Percentiles rank a stretch among this genome's conserved stretches.
Evolutionary conservation across 1,140 invertebrate species (phyloP).

Genomic region (Aphis gossypii): DNA sequence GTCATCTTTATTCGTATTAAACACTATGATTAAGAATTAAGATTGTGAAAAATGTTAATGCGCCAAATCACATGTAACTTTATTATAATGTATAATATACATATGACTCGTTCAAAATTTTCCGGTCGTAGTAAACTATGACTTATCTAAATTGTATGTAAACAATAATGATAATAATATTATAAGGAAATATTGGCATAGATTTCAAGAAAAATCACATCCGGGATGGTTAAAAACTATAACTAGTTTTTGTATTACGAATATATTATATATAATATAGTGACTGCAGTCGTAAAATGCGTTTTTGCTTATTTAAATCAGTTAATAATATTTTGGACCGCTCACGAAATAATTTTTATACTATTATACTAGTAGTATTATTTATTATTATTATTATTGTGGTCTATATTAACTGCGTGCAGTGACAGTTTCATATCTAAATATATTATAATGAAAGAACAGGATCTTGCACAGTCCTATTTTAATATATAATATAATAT

Average conservation of each 20-base stretch:
- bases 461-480: neutral
- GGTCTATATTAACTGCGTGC: neutral
- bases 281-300: neutral
- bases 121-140: neutral
- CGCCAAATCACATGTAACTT: neutral
- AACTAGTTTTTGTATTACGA: neutral
- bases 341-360: neutral
- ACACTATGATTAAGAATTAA: neutral
- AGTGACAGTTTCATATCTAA: neutral
- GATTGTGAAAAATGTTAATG: neutral
- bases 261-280: neutral
- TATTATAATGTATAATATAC: neutral
- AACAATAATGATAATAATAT: neutral
- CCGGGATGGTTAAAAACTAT: neutral
- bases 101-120: neutral
- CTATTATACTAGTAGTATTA: neutral
- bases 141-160: neutral
- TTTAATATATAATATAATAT: too few relatives aligned
- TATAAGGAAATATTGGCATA: neutral
- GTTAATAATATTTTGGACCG: neutral
- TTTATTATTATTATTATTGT: neutral
- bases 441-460: neutral
- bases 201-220: neutral
- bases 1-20: neutral
- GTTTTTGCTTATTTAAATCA: neutral